Evolutionary conservation across 2,113 vertebrate species (phyloP).

Genomic region (Petrocephalus zakoni): DNA sequence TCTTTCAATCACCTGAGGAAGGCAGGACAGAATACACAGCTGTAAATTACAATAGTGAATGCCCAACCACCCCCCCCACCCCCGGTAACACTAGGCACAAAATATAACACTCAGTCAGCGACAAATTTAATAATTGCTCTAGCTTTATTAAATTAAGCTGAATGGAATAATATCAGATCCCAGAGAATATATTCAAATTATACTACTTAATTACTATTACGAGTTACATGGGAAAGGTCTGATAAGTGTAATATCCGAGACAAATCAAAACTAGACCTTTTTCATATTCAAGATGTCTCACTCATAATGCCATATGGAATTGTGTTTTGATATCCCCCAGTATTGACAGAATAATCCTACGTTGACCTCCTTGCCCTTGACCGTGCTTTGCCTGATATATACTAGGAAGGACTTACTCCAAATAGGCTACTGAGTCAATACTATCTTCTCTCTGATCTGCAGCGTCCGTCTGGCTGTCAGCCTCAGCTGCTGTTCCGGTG

Average conservation of each 20-base stretch:
- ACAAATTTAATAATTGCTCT: slow-evolving; percentile 6
- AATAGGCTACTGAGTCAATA: neutral
- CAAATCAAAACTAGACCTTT: neutral
- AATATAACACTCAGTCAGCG: neutral
- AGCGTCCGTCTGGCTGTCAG: neutral
- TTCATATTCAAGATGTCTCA: neutral
- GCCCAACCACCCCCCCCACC: too few relatives aligned
- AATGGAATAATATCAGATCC: slow-evolving; percentile 2
- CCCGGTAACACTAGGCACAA: neutral
- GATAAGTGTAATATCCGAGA: neutral
- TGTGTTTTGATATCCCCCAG: neutral
- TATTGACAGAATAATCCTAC: neutral
- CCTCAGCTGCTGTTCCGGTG: too few relatives aligned
- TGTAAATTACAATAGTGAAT: neutral
- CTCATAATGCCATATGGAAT: neutral
- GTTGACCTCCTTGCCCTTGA: neutral
- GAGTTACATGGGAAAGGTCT: neutral
- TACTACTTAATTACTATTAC: neutral
- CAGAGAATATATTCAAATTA: slow-evolving; percentile 8
- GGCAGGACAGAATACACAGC: neutral
- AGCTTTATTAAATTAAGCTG: slow-evolving; percentile 10
- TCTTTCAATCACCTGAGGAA: neutral
- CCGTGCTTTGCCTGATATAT: neutral
- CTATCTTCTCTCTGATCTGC: neutral
- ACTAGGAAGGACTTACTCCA: neutral